Conservation (phyloP, 1,140 invertebrate species). For the Drosophila watanabei region DNA sequence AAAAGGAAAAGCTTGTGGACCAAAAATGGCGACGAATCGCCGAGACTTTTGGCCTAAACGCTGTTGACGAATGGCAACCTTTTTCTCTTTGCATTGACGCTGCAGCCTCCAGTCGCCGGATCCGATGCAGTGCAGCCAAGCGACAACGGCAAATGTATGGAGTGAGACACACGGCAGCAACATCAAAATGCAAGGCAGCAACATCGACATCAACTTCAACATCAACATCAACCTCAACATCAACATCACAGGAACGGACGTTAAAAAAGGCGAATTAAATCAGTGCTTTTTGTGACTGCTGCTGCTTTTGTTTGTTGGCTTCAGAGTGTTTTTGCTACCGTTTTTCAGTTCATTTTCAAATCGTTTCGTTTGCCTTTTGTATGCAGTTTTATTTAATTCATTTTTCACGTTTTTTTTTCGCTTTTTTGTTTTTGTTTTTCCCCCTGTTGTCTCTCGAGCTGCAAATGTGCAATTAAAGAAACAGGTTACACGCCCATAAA, state of each 20-base stretch:
- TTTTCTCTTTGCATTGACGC: conserved; percentile 46
- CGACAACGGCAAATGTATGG: conserved; percentile 32
- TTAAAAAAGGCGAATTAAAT: conserved; percentile 52
- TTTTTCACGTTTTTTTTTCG: conserved; percentile 70
- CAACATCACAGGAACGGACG: conserved; percentile 23
- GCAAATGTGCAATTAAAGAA: conserved; percentile 86
- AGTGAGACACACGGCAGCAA: conserved; percentile 2
- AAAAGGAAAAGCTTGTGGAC: conserved; percentile 10
- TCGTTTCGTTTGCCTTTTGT: conserved; percentile 73
- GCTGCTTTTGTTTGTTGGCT: conserved; percentile 27
- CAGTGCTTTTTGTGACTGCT: conserved; percentile 58
- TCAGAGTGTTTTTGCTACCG: conserved; percentile 69
- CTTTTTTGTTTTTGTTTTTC: conserved; percentile 51
- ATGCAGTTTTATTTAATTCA: conserved; percentile 82
- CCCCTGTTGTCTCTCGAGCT: conserved; percentile 67
- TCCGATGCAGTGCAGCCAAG: conserved; percentile 72
- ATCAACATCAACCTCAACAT: conserved; percentile 6
- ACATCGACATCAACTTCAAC: conserved; percentile 17
- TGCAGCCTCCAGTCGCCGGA: conserved; percentile 42
- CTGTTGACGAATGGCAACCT: conserved; percentile 47
- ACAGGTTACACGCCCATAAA: conserved; percentile 85
- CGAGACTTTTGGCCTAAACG: conserved; percentile 8
- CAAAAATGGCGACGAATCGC: conserved; percentile 65
- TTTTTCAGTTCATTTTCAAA: conserved; percentile 79
- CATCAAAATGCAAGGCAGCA: conserved; percentile 16